A percentile compares a stretch with the other conserved stretches of the same genome.
These are phyloP conservation scores for Muscidifurax raptorellus DNA, from an alignment of 1,140 invertebrate genomes.

Conservation along the genomic window DNA sequence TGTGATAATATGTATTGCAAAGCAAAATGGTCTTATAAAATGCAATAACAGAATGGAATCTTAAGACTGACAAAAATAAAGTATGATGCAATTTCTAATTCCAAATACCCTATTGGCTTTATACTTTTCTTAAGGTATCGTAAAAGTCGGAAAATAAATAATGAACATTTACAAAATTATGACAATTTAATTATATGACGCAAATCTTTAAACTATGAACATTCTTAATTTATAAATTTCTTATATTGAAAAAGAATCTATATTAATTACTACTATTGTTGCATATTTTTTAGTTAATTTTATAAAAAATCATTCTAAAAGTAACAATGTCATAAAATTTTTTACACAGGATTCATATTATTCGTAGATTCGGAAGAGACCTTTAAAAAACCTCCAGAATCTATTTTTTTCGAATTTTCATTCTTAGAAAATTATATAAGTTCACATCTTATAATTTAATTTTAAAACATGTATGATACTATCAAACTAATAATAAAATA, in stretches of 20 bases:
- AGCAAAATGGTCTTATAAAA: not conserved
- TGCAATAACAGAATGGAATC: not conserved
- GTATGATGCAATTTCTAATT: not conserved
- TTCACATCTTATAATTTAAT: slow-evolving; percentile 33
- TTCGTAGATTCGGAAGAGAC: not conserved
- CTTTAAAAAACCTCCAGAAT: not conserved
- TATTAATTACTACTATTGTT: slow-evolving; percentile 29
- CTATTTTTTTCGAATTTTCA: slow-evolving; percentile 14
- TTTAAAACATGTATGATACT: slow-evolving; percentile 28
- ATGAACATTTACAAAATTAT: slow-evolving; percentile 35
- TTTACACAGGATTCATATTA: slow-evolving; percentile 36
- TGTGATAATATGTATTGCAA: not conserved
- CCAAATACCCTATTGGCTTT: not conserved
- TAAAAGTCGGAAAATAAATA: slow-evolving; percentile 32
- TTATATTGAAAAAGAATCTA: no score
- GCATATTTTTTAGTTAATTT: slow-evolving; percentile 28
- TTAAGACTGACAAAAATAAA: not conserved
- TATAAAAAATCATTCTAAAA: slow-evolving; percentile 45
- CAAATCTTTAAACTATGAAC: not conserved
- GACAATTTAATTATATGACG: not conserved
- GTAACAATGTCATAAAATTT: slow-evolving; percentile 35
- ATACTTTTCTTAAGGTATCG: not conserved
- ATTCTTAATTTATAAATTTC: no score
- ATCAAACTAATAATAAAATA: slow-evolving; percentile 45
- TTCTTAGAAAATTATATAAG: slow-evolving; percentile 47